A percentile compares a stretch with the other conserved stretches of the same genome.
Conservation (phyloP, 2,888 invertebrate genomes). For the Cryptocheilus praepositus region DNA sequence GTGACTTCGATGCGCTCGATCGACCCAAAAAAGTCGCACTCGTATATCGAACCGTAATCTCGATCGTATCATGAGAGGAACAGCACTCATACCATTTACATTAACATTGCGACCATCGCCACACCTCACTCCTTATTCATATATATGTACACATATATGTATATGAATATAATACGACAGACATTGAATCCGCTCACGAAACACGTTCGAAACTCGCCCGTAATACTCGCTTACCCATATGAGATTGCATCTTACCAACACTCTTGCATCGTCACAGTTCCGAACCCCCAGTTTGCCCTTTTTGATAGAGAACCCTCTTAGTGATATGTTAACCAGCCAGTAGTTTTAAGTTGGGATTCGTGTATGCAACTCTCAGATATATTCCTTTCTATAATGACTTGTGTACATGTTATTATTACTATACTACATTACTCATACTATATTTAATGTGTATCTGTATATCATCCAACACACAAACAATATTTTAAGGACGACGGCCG, state of each 20-base stretch:
- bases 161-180: neutral
- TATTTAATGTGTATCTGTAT: conserved; percentile 69
- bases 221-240: conserved; percentile 32
- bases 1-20: no score
- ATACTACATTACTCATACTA: conserved; percentile 23
- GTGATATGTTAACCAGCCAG: conserved; percentile 71
- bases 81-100: no score
- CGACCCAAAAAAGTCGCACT: no score
- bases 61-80: no score
- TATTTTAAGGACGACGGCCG: conserved; percentile 5
- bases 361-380: conserved; percentile 68
- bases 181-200: conserved; percentile 33
- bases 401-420: conserved; percentile 69
- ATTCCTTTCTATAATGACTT: conserved; percentile 64
- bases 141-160: neutral
- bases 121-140: neutral
- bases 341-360: conserved; percentile 70
- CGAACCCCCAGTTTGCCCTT: conserved; percentile 23
- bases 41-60: no score
- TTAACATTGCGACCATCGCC: no score
- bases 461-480: conserved; percentile 15
- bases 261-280: conserved; percentile 46
- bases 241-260: conserved; percentile 7
- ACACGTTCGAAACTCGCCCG: conserved; percentile 36
- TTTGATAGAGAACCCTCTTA: conserved; percentile 58